Evolutionary conservation across 2,888 invertebrate genomes (phyloP), one percentile per base, ranked within the genome.

Genomic region (Chrysotoxum bicinctum): DNA sequence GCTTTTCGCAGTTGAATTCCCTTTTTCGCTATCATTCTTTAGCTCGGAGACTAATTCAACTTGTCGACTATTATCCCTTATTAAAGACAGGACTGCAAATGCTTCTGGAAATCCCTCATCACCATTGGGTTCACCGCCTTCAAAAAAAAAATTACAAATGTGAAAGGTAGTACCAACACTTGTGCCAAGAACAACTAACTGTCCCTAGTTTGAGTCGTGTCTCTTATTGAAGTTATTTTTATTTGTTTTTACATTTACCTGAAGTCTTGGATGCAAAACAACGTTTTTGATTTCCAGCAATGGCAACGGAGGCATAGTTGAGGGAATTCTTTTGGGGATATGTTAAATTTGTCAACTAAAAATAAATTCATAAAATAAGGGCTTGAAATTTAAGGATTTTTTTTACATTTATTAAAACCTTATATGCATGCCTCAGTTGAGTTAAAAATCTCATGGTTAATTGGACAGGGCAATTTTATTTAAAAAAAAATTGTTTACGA

Each of bases 101-200:
- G 90, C 88, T 12, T 88, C 87, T 73, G 87, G 85, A n/a, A 90
- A 79, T 0, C 75, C 58, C 0, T 88, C 87, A 7, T 87, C 87
- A 68, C 88, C 88, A 10, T 54, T 32, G 0, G 10, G 40, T 10
- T 54, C 32, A 21, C 88, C 88, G 40, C 88, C 87, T 58, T 16
- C 7, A 21, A 2, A 83, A 79, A 90, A 50, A 52, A 89, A 88
- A 4, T 90, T 30, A 0, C 89, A 90, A 64, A 91, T 89, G 16
- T n/a, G n/a, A n/a, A n/a, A n/a, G n/a, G n/a, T n/a, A n/a, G 2
- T 26, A 26, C 26, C 26, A 3, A 26, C 26, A 26, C 5, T 3
- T 5, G 2, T 26, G 26, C 3, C 26, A 26, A 3, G 2, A 26
- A 26, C 3, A 26, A 26, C 26, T n/a, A 26, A 26, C 26, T 26